phyloP scores from a whole-genome alignment of 2,888 invertebrate species.

The Cryptocephalus moraei region DNA sequence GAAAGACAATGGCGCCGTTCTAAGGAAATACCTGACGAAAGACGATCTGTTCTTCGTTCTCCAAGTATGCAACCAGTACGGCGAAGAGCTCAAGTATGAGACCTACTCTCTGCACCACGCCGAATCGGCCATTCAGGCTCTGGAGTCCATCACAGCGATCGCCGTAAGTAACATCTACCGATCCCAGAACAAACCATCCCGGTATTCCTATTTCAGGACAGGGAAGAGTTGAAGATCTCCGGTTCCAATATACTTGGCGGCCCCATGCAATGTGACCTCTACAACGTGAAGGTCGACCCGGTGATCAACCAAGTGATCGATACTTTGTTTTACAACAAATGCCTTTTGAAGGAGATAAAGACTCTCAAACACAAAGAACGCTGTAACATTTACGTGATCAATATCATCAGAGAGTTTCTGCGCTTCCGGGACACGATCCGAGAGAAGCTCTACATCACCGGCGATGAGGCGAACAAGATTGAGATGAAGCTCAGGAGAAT shows the following conservation, averaged over 20 bases:
- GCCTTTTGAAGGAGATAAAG: constrained; percentile 7
- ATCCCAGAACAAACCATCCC: not conserved
- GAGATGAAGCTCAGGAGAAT: constrained; percentile 20
- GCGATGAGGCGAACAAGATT: constrained; percentile 16
- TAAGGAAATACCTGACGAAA: constrained; percentile 14
- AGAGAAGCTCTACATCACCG: constrained; percentile 18
- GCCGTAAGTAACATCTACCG: not conserved
- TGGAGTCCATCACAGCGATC: too few species aligned
- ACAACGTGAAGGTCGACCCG: constrained; percentile 9
- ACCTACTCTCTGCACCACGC: too few species aligned
- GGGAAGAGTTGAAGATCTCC: too few species aligned
- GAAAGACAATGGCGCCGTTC: constrained; percentile 15
- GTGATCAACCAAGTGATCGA: constrained; percentile 15
- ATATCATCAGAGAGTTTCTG: constrained; percentile 6
- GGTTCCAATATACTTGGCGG: too few species aligned
- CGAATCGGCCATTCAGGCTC: too few species aligned
- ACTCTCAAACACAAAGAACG: not conserved
- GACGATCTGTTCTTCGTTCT: constrained; percentile 14
- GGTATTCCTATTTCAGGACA: too few species aligned
- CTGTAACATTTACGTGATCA: constrained; percentile 2
- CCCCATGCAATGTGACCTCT: not conserved
- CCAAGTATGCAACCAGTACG: constrained; percentile 8
- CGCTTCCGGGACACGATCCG: constrained; percentile 13
- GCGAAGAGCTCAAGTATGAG: too few species aligned
- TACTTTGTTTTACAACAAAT: constrained; percentile 18